A percentile compares a stretch with the other conserved stretches of the same genome.
Conservation (phyloP, 2,888 invertebrate genomes). For the Seladonia tumulorum region DNA sequence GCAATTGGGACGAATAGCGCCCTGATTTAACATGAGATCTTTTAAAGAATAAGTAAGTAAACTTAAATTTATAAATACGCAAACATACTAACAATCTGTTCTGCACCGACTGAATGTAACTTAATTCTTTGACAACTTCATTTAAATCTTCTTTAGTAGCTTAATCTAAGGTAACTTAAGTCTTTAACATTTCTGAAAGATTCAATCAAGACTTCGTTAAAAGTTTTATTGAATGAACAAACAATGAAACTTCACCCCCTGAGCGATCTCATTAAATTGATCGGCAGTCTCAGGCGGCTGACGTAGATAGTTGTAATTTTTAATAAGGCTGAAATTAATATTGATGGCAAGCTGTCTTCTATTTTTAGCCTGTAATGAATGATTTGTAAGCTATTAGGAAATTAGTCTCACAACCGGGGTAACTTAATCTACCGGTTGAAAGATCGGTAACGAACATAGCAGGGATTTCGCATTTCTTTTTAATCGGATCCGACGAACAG, state of each 20-base stretch:
- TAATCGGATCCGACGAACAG: not conserved
- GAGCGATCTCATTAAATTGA: not conserved
- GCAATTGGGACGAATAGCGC: no score
- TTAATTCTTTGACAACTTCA: not conserved
- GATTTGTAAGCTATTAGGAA: not conserved
- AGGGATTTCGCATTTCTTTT: not conserved
- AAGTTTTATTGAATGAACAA: not conserved
- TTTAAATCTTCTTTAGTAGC: not conserved
- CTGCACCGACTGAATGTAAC: not conserved
- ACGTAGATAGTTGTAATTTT: not conserved
- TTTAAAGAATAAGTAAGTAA: not conserved
- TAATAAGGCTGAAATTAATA: not conserved
- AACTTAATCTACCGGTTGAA: not conserved
- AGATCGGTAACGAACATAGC: not conserved
- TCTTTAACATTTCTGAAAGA: not conserved
- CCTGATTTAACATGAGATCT: no score
- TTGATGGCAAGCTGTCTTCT: not conserved
- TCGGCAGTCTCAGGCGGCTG: not conserved
- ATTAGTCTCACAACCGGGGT: not conserved
- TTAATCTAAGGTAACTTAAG: not conserved
- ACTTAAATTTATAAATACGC: not conserved
- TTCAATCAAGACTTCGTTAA: not conserved
- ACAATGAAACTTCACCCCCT: not conserved
- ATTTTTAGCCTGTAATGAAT: conserved; percentile 14
- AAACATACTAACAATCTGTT: not conserved